A percentile compares a stretch with the other conserved stretches of the same genome.
phyloP scores from a whole-genome alignment of 2,888 invertebrate species.

The Oligia fasciuncula region DNA sequence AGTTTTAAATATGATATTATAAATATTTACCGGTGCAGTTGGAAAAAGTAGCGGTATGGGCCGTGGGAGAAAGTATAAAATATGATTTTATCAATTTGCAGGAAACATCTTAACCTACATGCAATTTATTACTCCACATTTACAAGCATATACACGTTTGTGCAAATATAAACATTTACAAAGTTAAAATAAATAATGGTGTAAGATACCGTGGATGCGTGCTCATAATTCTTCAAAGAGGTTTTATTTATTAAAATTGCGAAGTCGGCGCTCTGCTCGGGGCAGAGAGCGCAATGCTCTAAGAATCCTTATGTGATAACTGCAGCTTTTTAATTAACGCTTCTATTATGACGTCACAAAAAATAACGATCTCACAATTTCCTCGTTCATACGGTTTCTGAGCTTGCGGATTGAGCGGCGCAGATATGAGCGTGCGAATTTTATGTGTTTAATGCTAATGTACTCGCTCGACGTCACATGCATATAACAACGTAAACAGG shows the following conservation, averaged over 20 bases:
- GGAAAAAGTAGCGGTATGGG: conserved; percentile 35
- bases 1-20: conserved; percentile 27
- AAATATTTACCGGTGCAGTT: conserved; percentile 45
- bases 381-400: conserved; percentile 76
- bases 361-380: conserved; percentile 74
- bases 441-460: conserved; percentile 60
- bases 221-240: conserved; percentile 11
- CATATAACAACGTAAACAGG: conserved; percentile 42
- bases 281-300: conserved; percentile 52
- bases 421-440: conserved; percentile 62
- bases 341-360: conserved; percentile 77
- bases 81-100: conserved; percentile 20
- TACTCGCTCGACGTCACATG: conserved; percentile 32
- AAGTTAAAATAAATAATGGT: background rate
- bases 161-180: background rate
- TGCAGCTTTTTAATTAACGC: conserved; percentile 84
- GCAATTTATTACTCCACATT: conserved; percentile 8
- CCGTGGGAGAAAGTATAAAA: conserved; percentile 28
- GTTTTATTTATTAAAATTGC: conserved; percentile 37
- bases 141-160: background rate
- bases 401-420: conserved; percentile 56
- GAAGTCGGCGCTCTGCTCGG: conserved; percentile 5
- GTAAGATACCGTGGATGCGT: background rate
- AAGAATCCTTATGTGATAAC: conserved; percentile 74
- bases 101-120: conserved; percentile 29